Conservation (phyloP, 64 coral and sea anemone genomes). For the Acropora tenuis region DNA sequence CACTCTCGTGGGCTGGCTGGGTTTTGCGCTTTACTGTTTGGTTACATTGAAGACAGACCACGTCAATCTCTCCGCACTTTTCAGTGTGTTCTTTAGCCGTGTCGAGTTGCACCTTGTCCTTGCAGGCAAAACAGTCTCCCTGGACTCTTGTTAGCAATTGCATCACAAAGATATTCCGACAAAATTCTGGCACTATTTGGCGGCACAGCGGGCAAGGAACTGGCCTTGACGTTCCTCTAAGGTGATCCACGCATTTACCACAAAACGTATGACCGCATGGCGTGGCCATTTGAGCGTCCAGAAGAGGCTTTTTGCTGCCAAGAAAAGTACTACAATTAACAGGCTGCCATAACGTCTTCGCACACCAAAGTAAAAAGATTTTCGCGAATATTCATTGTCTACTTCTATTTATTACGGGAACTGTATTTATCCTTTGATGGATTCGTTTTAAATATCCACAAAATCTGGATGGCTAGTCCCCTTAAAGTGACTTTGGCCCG, state of each 20-base stretch:
- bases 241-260: neutral
- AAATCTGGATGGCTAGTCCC: neutral
- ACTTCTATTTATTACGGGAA: neutral
- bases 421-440: neutral
- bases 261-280: neutral
- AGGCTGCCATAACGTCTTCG: neutral
- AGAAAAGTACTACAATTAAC: neutral
- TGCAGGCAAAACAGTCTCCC: neutral
- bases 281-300: neutral
- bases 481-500: neutral
- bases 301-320: neutral
- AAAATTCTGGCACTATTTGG: neutral
- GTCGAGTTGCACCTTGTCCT: neutral
- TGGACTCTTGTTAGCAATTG: neutral
- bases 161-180: neutral
- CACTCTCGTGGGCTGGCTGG: neutral
- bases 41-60: neutral
- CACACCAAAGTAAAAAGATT: neutral
- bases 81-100: neutral
- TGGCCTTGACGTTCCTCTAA: neutral
- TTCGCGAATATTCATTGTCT: neutral
- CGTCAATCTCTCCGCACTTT: neutral
- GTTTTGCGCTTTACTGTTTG: neutral
- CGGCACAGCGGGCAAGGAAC: neutral
- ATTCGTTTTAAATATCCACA: neutral